Percentiles rank a stretch among this genome's conserved stretches.
Evolutionary conservation across 2,113 vertebrate genomes (phyloP).

Genomic region (Acinonyx jubatus): DNA sequence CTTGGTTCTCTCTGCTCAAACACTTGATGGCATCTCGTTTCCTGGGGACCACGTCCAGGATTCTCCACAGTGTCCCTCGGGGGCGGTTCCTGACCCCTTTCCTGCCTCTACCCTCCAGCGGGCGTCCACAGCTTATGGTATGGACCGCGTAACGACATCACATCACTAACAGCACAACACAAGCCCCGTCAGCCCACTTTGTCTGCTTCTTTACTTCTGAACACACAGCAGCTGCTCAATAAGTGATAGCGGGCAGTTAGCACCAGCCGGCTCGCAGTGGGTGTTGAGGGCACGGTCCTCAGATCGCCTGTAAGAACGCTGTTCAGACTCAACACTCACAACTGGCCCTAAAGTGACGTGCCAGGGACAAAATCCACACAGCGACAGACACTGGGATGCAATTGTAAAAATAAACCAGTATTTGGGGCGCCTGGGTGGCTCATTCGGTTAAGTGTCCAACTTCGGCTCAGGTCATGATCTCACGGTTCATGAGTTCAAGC

Average conservation of each 20-base stretch:
- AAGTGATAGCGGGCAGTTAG: rapidly evolving
- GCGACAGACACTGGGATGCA: rapidly evolving
- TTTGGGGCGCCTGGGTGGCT: too few relatives aligned
- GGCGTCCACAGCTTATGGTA: rapidly evolving
- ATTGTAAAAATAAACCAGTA: rapidly evolving
- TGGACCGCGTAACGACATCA: rapidly evolving
- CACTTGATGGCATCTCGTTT: not conserved
- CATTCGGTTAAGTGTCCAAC: too few relatives aligned
- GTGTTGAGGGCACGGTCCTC: rapidly evolving
- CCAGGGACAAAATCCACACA: rapidly evolving
- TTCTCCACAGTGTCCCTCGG: not conserved
- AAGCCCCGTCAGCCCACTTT: rapidly evolving
- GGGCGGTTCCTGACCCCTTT: not conserved
- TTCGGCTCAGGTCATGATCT: too few relatives aligned
- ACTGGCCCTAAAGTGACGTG: rapidly evolving
- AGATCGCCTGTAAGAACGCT: rapidly evolving
- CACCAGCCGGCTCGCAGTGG: rapidly evolving
- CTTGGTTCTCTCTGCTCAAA: not conserved
- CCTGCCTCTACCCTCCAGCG: not conserved
- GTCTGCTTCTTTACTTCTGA: not conserved
- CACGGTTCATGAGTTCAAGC: too few relatives aligned
- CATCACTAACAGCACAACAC: rapidly evolving
- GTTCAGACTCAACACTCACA: rapidly evolving
- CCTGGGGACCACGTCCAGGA: not conserved
- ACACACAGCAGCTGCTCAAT: not conserved